phyloP scores from a whole-genome alignment of 2,888 invertebrate genomes.

The Cosmia pyralina region DNA sequence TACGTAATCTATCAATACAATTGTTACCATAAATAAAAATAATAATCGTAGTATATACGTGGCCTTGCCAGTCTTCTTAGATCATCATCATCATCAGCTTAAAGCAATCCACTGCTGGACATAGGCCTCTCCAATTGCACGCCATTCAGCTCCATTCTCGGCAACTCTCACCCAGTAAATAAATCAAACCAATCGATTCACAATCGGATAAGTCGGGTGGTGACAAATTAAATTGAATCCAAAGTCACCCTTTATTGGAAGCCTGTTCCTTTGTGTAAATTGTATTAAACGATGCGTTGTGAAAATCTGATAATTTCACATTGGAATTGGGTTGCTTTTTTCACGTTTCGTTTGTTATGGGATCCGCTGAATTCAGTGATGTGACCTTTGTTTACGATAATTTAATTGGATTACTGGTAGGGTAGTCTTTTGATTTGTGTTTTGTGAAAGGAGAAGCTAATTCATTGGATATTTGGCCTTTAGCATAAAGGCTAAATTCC shows the following conservation, averaged over 20 bases:
- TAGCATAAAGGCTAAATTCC: background rate
- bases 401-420: slow-evolving; percentile 14
- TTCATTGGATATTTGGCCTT: slow-evolving; percentile 15
- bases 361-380: slow-evolving; percentile 12
- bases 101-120: no score
- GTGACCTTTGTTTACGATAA: slow-evolving; percentile 11
- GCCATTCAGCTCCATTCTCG: no score
- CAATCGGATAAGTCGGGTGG: slow-evolving; percentile 48
- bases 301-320: slow-evolving; percentile 52
- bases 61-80: slow-evolving; percentile 1
- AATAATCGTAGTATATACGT: background rate
- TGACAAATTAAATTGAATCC: slow-evolving; percentile 59
- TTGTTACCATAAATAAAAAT: background rate
- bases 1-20: background rate
- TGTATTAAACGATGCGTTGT: slow-evolving; percentile 46
- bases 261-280: slow-evolving; percentile 42
- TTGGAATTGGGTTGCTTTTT: slow-evolving; percentile 31
- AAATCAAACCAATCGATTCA: slow-evolving; percentile 41
- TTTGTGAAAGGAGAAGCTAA: slow-evolving; percentile 22
- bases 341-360: slow-evolving; percentile 25
- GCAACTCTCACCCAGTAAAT: slow-evolving; percentile 24
- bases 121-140: no score
- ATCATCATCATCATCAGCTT: no score
- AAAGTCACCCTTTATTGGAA: slow-evolving; percentile 49
- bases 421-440: slow-evolving; percentile 1